Evolutionary conservation across 2,797 vertebrate species (phyloP).

Genomic region (Pterois miles): DNA sequence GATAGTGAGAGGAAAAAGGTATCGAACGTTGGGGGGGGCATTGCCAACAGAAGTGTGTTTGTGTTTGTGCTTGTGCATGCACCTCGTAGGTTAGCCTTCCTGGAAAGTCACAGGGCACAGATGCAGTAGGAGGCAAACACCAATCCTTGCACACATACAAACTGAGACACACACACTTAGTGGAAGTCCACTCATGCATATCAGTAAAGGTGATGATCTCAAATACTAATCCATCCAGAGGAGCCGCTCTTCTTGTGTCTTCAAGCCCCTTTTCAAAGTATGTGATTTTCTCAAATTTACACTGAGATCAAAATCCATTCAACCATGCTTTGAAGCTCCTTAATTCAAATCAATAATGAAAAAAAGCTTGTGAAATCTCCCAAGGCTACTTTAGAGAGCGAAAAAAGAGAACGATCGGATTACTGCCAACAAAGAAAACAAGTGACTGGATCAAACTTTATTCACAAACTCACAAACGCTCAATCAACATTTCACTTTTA

Average conservation of each 20-base stretch:
- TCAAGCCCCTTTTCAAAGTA: conserved; percentile 50
- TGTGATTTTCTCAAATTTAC: conserved; percentile 41
- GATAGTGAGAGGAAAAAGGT: conserved; percentile 14
- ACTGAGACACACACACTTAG: conserved; percentile 6
- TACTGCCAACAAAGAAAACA: conserved; percentile 24
- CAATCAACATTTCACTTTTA: not conserved
- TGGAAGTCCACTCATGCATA: conserved; percentile 63
- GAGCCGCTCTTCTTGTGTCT: conserved; percentile 50
- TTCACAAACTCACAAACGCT: conserved; percentile 16
- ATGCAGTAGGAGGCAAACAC: conserved; percentile 10
- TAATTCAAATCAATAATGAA: conserved; percentile 62
- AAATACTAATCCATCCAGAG: conserved; percentile 62
- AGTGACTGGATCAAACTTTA: conserved; percentile 25
- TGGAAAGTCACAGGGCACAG: conserved; percentile 38
- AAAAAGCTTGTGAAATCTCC: conserved; percentile 16
- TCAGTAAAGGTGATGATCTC: conserved; percentile 69
- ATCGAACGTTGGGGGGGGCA: conserved; percentile 21
- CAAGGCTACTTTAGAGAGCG: not conserved
- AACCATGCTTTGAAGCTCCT: conserved; percentile 52
- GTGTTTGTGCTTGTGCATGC: not conserved
- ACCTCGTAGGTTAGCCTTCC: conserved; percentile 15
- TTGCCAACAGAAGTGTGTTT: conserved; percentile 6
- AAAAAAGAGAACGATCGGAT: conserved; percentile 11
- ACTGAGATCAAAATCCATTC: conserved; percentile 64
- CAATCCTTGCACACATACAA: conserved; percentile 22